These are phyloP conservation scores for Lagorchestes hirsutus DNA, from an alignment of 2,797 vertebrate species.

Conservation along the genomic window DNA sequence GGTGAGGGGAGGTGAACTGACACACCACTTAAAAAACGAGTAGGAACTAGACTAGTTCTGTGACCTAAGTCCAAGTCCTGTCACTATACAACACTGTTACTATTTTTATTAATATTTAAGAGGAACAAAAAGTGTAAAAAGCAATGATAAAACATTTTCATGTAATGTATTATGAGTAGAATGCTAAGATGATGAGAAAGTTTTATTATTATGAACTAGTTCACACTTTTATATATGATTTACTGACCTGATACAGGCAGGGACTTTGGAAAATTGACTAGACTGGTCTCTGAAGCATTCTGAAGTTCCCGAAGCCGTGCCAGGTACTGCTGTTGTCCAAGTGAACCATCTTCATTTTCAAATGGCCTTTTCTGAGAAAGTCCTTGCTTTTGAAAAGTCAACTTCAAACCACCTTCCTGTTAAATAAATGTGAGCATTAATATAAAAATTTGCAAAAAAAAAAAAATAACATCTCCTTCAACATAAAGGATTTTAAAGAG, in stretches of 20 bases:
- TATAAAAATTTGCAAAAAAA: constrained; percentile 75
- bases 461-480: constrained; percentile 54
- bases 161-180: not conserved
- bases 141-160: not conserved
- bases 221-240: not conserved
- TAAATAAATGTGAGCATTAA: constrained; percentile 83
- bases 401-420: constrained; percentile 98
- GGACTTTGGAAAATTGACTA: constrained; percentile 93
- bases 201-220: not conserved
- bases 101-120: not conserved
- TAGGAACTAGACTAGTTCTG: not conserved
- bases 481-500: constrained; percentile 53
- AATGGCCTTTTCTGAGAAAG: constrained; percentile 94
- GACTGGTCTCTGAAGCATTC: constrained; percentile 93
- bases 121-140: not conserved
- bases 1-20: not conserved
- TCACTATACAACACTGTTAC: not conserved
- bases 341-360: constrained; percentile 91
- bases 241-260: constrained; percentile 88
- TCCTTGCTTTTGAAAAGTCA: constrained; percentile 99
- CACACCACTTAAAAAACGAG: not conserved
- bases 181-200: not conserved
- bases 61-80: not conserved
- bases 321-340: constrained; percentile 96
- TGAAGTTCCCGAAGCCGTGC: constrained; percentile 96